A percentile compares a stretch with the other conserved stretches of the same genome.
Conservation (phyloP, 2,113 vertebrate species). For the Bambusicola thoracicus region DNA sequence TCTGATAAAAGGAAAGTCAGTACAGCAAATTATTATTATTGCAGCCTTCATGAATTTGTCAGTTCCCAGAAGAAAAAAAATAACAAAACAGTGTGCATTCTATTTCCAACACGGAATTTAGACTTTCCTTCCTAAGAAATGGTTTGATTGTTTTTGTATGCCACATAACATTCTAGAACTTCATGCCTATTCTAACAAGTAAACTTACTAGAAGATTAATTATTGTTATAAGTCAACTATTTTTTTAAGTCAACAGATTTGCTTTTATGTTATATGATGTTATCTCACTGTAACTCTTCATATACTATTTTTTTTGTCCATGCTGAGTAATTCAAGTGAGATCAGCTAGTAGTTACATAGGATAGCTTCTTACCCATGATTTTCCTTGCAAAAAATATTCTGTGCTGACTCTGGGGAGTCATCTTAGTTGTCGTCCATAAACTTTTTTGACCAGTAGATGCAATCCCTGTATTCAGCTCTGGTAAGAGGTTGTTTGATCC, state of each 20-base stretch:
- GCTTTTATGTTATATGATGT: not conserved
- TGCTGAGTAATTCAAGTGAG: not conserved
- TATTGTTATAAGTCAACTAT: not conserved
- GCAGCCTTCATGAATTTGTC: not conserved
- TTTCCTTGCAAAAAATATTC: not conserved
- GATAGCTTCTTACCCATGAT: not conserved
- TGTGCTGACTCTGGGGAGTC: not conserved
- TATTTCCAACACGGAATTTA: not conserved
- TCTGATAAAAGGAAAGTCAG: not conserved
- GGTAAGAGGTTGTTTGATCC: no score
- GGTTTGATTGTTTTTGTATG: not conserved
- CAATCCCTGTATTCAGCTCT: no score
- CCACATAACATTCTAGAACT: accelerated
- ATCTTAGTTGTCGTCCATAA: not conserved
- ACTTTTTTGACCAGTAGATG: not conserved
- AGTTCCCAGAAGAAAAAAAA: not conserved
- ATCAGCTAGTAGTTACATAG: not conserved
- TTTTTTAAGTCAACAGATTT: not conserved
- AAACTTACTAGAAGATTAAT: not conserved
- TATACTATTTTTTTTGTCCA: not conserved
- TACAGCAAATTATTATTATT: not conserved
- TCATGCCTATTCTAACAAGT: not conserved
- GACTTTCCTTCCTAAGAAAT: not conserved
- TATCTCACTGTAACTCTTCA: not conserved
- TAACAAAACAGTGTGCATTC: not conserved